Conservation (phyloP, 2,888 invertebrate species). For the Seira sanloemensis region DNA sequence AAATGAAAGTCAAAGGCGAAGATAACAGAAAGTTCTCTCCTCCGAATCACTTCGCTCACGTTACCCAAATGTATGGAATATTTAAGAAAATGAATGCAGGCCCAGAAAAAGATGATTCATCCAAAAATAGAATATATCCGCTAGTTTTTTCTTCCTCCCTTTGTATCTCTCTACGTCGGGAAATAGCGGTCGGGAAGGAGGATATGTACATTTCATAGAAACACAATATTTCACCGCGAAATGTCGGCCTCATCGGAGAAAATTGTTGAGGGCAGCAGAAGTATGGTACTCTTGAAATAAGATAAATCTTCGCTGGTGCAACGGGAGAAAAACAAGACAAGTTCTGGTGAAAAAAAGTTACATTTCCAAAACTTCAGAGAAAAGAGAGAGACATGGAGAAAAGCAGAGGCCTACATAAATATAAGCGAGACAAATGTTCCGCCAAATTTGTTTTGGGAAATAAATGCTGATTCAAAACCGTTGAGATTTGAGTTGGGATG, state of each 20-base stretch:
- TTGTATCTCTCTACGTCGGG: too few relatives aligned
- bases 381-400: conserved; percentile 27
- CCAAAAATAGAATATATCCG: conserved; percentile 10
- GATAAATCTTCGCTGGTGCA: conserved; percentile 58
- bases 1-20: neutral
- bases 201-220: conserved; percentile 27
- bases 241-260: too few relatives aligned
- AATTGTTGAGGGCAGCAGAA: conserved; percentile 48
- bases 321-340: too few relatives aligned
- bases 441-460: conserved; percentile 59
- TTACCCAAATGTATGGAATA: conserved; percentile 19
- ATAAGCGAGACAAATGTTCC: conserved; percentile 57
- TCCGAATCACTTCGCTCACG: neutral
- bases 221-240: conserved; percentile 51
- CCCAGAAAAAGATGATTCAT: conserved; percentile 45
- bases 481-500: conserved; percentile 46
- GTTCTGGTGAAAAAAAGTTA: too few relatives aligned
- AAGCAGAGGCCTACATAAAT: conserved; percentile 21
- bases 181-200: too few relatives aligned
- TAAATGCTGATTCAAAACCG: conserved; percentile 57
- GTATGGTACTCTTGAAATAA: conserved; percentile 57
- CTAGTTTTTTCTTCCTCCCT: too few relatives aligned
- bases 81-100: conserved; percentile 24
- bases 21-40: conserved; percentile 26
- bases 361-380: too few relatives aligned